These are phyloP conservation scores for Porites lutea DNA, from an alignment of 64 coral and sea anemone species.

Conservation along the genomic window DNA sequence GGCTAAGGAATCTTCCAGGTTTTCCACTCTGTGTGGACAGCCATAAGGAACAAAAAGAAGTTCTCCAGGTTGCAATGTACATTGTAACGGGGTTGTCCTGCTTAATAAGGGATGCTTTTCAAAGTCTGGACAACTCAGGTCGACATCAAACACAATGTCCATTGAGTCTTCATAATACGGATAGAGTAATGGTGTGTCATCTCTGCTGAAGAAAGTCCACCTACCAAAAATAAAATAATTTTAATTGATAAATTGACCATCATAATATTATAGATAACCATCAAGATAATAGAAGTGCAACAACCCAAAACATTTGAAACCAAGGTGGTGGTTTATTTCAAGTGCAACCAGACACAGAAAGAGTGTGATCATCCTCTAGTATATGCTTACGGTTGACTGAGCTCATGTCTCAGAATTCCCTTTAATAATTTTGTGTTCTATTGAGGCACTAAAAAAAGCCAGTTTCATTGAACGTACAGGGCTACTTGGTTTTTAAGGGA, in stretches of 20 bases:
- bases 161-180: constrained; percentile 62
- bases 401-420: too few species aligned
- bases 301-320: too few species aligned
- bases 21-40: constrained; percentile 66
- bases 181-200: constrained; percentile 64
- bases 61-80: constrained; percentile 58
- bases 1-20: constrained; percentile 66
- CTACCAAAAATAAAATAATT: neutral
- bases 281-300: too few species aligned
- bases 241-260: neutral
- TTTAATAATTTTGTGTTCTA: too few species aligned
- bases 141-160: constrained; percentile 57
- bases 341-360: too few species aligned
- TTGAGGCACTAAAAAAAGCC: too few species aligned
- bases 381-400: too few species aligned
- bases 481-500: too few species aligned
- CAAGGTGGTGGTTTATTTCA: too few species aligned
- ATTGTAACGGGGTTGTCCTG: constrained; percentile 27
- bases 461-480: too few species aligned
- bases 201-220: constrained; percentile 62
- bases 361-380: too few species aligned
- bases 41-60: constrained; percentile 67
- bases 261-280: too few species aligned
- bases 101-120: constrained; percentile 45
- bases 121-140: constrained; percentile 54